phyloP scores from a whole-genome alignment of 1,140 invertebrate genomes.

The Orussus abietinus region DNA sequence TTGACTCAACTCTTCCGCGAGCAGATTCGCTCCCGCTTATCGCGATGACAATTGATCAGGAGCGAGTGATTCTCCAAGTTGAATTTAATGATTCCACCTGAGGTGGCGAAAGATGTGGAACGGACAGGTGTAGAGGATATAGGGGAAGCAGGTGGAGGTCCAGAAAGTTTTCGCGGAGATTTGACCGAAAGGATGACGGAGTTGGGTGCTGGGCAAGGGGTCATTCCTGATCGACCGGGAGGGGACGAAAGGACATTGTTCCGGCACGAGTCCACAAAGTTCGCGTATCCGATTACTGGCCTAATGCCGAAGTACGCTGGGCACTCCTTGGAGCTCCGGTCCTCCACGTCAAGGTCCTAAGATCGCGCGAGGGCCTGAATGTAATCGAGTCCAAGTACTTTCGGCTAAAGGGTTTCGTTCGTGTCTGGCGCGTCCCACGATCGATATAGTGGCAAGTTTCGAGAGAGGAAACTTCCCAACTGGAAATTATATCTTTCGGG shows the following conservation, averaged over 20 bases:
- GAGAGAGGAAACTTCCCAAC: too few species aligned
- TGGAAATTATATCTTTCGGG: too few species aligned
- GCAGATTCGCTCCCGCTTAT: too few species aligned
- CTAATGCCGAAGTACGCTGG: slow-evolving; percentile 14
- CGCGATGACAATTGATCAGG: too few species aligned
- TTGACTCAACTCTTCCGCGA: slow-evolving; percentile 21
- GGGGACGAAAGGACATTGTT: slow-evolving; percentile 20
- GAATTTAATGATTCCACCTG: slow-evolving; percentile 19
- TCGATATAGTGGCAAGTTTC: too few species aligned
- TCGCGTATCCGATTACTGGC: too few species aligned
- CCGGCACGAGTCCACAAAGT: slow-evolving; percentile 13
- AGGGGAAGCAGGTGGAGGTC: slow-evolving; percentile 5
- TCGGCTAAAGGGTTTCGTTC: too few species aligned
- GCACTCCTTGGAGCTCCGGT: background rate
- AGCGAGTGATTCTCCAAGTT: background rate
- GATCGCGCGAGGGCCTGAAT: too few species aligned
- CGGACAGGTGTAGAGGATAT: background rate
- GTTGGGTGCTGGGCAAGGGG: background rate
- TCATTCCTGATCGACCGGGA: slow-evolving; percentile 6
- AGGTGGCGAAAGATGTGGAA: slow-evolving; percentile 1
- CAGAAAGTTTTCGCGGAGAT: background rate
- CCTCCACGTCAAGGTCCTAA: background rate
- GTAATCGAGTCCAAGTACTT: too few species aligned
- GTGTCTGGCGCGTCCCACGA: too few species aligned
- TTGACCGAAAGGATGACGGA: background rate